phyloP scores from a whole-genome alignment of 1,140 invertebrate genomes.

The Campoletis sonorensis region DNA sequence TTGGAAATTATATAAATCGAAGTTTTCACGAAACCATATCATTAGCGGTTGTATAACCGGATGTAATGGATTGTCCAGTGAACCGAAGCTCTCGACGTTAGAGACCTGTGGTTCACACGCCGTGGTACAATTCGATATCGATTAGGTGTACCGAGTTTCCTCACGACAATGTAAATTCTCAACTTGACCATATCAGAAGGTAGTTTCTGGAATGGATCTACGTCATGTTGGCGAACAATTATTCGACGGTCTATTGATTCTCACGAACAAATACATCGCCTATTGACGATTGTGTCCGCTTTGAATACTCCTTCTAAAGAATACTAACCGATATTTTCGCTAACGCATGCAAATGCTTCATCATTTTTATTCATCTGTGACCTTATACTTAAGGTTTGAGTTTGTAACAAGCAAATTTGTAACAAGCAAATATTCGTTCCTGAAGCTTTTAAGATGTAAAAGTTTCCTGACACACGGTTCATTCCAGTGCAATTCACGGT shows the following conservation, averaged over 20 bases:
- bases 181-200: not conserved
- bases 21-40: not conserved
- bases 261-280: not conserved
- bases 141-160: slow-evolving; percentile 4
- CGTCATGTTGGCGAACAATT: not conserved
- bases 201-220: not conserved
- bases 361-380: too few relatives aligned
- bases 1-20: not conserved
- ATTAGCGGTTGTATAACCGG: not conserved
- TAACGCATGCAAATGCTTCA: too few relatives aligned
- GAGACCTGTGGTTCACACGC: not conserved
- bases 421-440: not conserved
- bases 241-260: not conserved
- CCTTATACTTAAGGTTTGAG: too few relatives aligned
- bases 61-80: not conserved
- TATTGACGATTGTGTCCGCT: not conserved
- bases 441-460: not conserved
- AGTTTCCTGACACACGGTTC: too few relatives aligned
- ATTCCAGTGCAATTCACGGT: too few relatives aligned
- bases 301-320: too few relatives aligned
- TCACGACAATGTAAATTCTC: not conserved
- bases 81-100: not conserved
- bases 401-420: too few relatives aligned
- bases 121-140: not conserved
- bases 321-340: too few relatives aligned